phyloP scores from a whole-genome alignment of 2,797 vertebrate species.

The Phrynocephalus vlangalii region DNA sequence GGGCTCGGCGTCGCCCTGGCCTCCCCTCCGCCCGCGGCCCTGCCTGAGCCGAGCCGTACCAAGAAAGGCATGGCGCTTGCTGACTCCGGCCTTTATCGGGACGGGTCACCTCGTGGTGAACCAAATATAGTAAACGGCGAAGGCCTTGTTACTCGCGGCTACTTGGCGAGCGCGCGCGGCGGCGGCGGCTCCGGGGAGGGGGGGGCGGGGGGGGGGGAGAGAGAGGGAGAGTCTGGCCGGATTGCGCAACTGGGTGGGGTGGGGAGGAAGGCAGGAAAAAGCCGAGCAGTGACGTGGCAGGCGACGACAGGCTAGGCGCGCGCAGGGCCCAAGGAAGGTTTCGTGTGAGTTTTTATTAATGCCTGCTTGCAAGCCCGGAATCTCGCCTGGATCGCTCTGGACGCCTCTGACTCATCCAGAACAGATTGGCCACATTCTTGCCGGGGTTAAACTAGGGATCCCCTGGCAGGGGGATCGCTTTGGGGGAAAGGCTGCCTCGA shows the following conservation, averaged over 20 bases:
- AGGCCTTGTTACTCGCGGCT: neutral
- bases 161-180: neutral
- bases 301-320: neutral
- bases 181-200: neutral
- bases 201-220: too few relatives aligned
- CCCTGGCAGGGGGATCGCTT: neutral
- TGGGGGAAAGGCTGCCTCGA: neutral
- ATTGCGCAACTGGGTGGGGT: neutral
- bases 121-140: conserved; percentile 70
- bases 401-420: neutral
- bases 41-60: conserved; percentile 57
- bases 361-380: neutral
- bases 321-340: neutral
- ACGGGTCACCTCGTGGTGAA: conserved; percentile 48
- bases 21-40: neutral
- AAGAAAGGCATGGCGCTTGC: conserved; percentile 75
- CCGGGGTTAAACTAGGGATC: neutral
- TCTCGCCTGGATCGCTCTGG: neutral
- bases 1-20: too few relatives aligned
- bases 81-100: conserved; percentile 75
- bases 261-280: neutral
- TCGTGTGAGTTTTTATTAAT: accelerated
- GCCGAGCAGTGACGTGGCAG: conserved; percentile 20
- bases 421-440: neutral
- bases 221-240: neutral